Evolutionary conservation across 2,888 invertebrate genomes (phyloP), one percentile per base, ranked within the genome.

Genomic region (Strigamia maritima): DNA sequence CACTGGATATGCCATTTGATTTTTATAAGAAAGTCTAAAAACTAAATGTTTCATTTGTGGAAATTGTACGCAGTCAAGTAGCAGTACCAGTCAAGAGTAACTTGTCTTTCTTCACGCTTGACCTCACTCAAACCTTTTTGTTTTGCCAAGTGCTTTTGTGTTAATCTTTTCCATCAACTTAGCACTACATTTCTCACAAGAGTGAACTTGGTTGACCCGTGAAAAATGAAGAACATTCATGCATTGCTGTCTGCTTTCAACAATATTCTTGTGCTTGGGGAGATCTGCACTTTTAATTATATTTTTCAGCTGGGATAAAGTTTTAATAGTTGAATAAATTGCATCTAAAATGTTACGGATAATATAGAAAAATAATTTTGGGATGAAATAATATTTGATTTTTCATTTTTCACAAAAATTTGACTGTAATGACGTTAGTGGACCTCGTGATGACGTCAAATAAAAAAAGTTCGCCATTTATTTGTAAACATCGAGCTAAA

Each of bases 121-220:
- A 65, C 65, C 65, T 65, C 65, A 65, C 26, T 65, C 65, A 28
- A n/a, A 65, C 65, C 65, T 26, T 65, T 65, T 65, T 28, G 24
- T 24, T 22, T 31, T 22, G 60, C 60, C 60, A 28, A 65, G 26
- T 26, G 26, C 65, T 65, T 26, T 65, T 65, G 65, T 65, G 65
- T 65, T 65, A 65, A 65, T 65, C 65, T 65, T 65, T 65, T 65
- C 65, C 65, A 65, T 65, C 65, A 65, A 65, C 24, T 65, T 65
- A 65, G 65, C 65, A 65, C 65, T 65, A 22, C 65, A 65, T 65
- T 65, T 28, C 26, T 65, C 26, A 26, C 65, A 24, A 16, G n/a
- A n/a, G 26, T 65, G 65, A 65, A 65, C 24, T 26, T 10, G 2
- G 24, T 14, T 65, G 65, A 65, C 65, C 65, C 26, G 4, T 65